phyloP scores from a whole-genome alignment of 2,888 invertebrate species.

The Synergus japonicus region DNA sequence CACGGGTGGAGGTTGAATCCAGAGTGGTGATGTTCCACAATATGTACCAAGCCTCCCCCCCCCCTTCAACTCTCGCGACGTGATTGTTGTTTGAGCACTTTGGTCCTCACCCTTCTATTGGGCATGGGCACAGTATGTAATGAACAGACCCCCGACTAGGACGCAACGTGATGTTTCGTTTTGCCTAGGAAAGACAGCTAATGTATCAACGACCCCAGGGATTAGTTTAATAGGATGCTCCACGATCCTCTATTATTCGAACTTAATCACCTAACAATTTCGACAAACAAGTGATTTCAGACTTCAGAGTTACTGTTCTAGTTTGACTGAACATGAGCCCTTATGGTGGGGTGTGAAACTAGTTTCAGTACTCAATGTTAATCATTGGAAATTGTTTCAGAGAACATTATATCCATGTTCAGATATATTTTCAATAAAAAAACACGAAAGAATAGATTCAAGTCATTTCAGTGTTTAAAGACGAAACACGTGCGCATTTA shows the following conservation, averaged over 20 bases:
- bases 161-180: slow-evolving; percentile 37
- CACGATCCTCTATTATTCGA: slow-evolving; percentile 11
- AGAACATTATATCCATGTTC: too few relatives aligned
- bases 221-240: slow-evolving; percentile 21
- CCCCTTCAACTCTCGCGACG: slow-evolving; percentile 51
- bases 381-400: too few relatives aligned
- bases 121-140: slow-evolving; percentile 50
- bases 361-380: background rate
- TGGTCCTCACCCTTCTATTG: slow-evolving; percentile 47
- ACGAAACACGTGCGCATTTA: too few relatives aligned
- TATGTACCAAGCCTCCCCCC: slow-evolving; percentile 60
- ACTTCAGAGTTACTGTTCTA: background rate
- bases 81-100: slow-evolving; percentile 68
- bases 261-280: slow-evolving; percentile 8
- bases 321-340: background rate
- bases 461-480: too few relatives aligned
- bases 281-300: background rate
- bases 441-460: too few relatives aligned
- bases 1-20: slow-evolving; percentile 44
- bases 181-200: slow-evolving; percentile 33
- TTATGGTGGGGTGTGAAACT: background rate
- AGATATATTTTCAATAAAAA: too few relatives aligned
- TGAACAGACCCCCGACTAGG: slow-evolving; percentile 50
- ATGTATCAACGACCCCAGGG: slow-evolving; percentile 16
- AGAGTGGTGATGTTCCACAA: slow-evolving; percentile 63